phyloP scores from a whole-genome alignment of 2,888 invertebrate species.

The Cacoxenus indagator region DNA sequence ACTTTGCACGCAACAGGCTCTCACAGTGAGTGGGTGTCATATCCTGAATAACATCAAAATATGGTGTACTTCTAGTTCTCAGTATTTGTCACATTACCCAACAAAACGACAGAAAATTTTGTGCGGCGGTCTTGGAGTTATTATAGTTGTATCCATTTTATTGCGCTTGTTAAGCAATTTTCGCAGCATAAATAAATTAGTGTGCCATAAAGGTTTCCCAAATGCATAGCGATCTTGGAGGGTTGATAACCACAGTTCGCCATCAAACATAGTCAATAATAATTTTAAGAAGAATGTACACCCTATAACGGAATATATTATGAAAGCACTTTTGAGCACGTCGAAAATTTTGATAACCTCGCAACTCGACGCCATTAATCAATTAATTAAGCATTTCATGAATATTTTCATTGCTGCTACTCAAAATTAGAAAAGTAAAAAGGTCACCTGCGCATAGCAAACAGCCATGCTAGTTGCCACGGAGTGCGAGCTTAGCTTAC shows the following conservation, averaged over 20 bases:
- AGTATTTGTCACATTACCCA: too few species aligned
- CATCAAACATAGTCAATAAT: neutral
- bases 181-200: neutral
- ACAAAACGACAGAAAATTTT: neutral
- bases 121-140: too few species aligned
- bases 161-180: too few species aligned
- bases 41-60: too few species aligned
- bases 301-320: too few species aligned
- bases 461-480: neutral
- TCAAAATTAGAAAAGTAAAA: slow-evolving; percentile 35
- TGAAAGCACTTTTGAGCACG: neutral
- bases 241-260: neutral
- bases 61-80: too few species aligned
- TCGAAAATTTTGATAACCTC: neutral
- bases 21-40: too few species aligned
- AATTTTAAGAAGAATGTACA: too few species aligned
- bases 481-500: neutral
- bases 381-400: slow-evolving; percentile 64
- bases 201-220: neutral
- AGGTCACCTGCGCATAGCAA: slow-evolving; percentile 38
- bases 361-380: slow-evolving; percentile 57
- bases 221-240: neutral
- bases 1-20: slow-evolving; percentile 4
- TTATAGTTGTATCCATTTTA: slow-evolving; percentile 21
- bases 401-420: slow-evolving; percentile 43